These are phyloP conservation scores for Julus scanicus DNA, from an alignment of 2,888 invertebrate species.

Conservation along the genomic window DNA sequence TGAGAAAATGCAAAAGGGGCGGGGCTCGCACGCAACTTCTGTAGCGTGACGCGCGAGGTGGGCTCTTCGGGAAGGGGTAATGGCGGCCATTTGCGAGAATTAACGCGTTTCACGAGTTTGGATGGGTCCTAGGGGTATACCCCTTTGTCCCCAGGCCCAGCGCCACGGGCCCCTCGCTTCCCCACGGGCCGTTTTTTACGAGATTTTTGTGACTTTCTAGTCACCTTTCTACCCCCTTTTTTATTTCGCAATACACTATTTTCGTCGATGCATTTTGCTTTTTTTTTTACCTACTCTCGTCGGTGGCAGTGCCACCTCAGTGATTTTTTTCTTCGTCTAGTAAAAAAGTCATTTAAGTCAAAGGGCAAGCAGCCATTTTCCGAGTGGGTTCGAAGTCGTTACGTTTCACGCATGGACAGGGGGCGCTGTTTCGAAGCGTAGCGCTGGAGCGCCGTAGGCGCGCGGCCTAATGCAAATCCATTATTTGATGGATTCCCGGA, in stretches of 20 bases:
- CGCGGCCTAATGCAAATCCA: neutral
- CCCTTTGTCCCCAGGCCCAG: neutral
- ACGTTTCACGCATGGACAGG: constrained; percentile 31
- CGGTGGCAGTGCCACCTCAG: neutral
- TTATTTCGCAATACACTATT: too few relatives aligned
- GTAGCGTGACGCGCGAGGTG: neutral
- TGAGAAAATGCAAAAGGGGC: neutral
- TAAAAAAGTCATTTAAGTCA: neutral
- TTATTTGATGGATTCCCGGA: constrained; percentile 30
- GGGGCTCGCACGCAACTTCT: neutral
- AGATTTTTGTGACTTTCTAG: neutral
- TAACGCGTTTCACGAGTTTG: neutral
- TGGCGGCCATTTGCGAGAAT: neutral
- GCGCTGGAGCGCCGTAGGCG: neutral
- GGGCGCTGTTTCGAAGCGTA: neutral
- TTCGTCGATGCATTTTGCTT: neutral
- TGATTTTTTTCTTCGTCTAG: neutral
- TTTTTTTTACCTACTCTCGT: neutral
- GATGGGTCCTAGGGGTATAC: neutral
- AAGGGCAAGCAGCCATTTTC: neutral
- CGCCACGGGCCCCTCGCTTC: neutral
- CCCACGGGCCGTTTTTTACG: neutral
- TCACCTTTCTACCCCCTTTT: neutral
- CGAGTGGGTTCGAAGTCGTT: constrained; percentile 7
- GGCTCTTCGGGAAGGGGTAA: neutral